These are phyloP conservation scores for Amazona vittata DNA, from an alignment of 2,113 vertebrate genomes.

Conservation along the genomic window DNA sequence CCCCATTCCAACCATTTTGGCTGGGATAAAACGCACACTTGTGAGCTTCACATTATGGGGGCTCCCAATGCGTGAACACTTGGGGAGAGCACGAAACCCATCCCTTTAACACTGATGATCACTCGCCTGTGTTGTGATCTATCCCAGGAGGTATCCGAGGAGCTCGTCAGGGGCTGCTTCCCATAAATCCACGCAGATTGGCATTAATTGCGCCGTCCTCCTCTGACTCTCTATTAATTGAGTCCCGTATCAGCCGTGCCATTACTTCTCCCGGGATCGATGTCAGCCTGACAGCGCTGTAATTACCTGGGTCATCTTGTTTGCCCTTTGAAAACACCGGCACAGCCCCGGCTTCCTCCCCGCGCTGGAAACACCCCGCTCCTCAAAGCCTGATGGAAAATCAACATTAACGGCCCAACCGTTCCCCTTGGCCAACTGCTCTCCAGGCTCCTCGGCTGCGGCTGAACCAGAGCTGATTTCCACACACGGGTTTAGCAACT, in stretches of 20 bases:
- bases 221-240: slow-evolving; percentile 37
- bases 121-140: neutral
- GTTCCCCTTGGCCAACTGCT: neutral
- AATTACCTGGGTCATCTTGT: slow-evolving; percentile 51
- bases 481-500: neutral
- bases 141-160: neutral
- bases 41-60: accelerated
- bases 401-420: neutral
- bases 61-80: accelerated
- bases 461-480: neutral
- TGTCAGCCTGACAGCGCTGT: slow-evolving; percentile 39
- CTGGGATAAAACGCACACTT: neutral
- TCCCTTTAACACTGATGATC: accelerated
- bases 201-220: slow-evolving; percentile 35
- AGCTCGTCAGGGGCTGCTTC: neutral
- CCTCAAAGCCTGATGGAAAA: slow-evolving; percentile 10
- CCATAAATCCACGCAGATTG: slow-evolving; percentile 11
- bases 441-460: neutral
- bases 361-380: neutral
- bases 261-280: slow-evolving; percentile 11
- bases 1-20: neutral
- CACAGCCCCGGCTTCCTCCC: neutral
- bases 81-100: neutral
- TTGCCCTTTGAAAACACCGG: neutral
- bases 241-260: slow-evolving; percentile 6